phyloP scores from a whole-genome alignment of 2,113 vertebrate species.

The Onychorhynchus coronatus region DNA sequence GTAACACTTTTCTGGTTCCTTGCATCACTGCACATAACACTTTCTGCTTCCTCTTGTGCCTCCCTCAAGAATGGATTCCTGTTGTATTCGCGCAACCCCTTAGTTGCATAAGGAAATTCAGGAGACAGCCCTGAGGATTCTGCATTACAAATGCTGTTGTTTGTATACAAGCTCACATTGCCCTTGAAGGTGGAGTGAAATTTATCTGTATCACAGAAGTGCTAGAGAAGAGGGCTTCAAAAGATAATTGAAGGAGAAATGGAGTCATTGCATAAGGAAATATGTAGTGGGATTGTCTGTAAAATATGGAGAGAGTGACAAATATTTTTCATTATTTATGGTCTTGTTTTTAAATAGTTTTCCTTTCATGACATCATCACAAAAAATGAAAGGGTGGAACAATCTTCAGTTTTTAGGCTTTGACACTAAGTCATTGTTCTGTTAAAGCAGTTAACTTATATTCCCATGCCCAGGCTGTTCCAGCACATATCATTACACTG shows the following conservation, averaged over 20 bases:
- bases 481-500: background rate
- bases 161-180: background rate
- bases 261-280: background rate
- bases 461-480: background rate
- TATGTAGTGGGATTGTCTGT: background rate
- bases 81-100: background rate
- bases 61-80: background rate
- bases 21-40: conserved; percentile 30
- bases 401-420: background rate
- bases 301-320: background rate
- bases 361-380: background rate
- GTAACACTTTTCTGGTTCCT: conserved; percentile 46
- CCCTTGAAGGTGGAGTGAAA: background rate
- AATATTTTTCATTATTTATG: background rate
- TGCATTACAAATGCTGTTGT: background rate
- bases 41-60: background rate
- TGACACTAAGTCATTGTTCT: conserved; percentile 16
- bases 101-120: background rate
- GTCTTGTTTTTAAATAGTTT: background rate
- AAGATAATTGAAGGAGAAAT: background rate
- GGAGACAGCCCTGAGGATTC: background rate
- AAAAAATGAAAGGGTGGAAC: background rate
- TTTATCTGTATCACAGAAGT: background rate
- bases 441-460: background rate
- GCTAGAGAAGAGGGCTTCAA: background rate